Base-by-base conservation (phyloP, 2,113 vertebrate species). In the Paradoxurus hermaphroditus region DNA sequence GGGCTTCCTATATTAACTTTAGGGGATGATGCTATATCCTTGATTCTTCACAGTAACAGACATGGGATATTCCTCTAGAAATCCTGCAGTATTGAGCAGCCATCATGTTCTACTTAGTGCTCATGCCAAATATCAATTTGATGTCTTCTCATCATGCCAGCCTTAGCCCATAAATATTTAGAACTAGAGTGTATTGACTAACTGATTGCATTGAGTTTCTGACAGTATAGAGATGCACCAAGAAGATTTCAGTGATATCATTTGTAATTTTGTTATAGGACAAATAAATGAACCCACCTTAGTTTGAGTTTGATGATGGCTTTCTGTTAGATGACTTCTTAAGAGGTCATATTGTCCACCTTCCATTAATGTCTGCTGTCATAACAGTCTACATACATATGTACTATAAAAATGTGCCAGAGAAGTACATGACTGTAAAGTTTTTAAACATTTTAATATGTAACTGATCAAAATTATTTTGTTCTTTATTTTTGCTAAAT, bases 401-500 rank as follows among this genome's bases (percentile, higher is more conserved):
- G 16, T 87, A 29, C 25, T 86, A 73, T 87, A 86, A 73, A 94
- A 96, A 91, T 18, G 27, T 83, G 49, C 34, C 34, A 25, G 46
- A 62, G 81, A 49, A 91, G 73, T 81, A 25, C n/a, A 39, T 41
- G 56, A 82, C 46, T 59, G 5, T 72, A 49, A 49, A 77, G 46
- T 34, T 91, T 82, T 34, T 27, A 86, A 90, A 34, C 49, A 81
- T 67, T 92, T 95, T 90, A 51, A 36, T 87, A 36, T 93, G 29
- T 93, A 86, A 93, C 84, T 72, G 16, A 93, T 86, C 92, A 34
- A 88, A 88, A 63, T 94, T 65, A 46, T 56, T 94, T 90, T 89
- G 1, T 77, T 68, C 34, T 59, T 56, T 39, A 49, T 31, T 44
- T 73, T 56, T 65, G 62, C 18, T 49, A 46, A 75, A 12, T 73